These are phyloP conservation scores for Turnix velox DNA, from an alignment of 2,113 vertebrate genomes.

Conservation along the genomic window DNA sequence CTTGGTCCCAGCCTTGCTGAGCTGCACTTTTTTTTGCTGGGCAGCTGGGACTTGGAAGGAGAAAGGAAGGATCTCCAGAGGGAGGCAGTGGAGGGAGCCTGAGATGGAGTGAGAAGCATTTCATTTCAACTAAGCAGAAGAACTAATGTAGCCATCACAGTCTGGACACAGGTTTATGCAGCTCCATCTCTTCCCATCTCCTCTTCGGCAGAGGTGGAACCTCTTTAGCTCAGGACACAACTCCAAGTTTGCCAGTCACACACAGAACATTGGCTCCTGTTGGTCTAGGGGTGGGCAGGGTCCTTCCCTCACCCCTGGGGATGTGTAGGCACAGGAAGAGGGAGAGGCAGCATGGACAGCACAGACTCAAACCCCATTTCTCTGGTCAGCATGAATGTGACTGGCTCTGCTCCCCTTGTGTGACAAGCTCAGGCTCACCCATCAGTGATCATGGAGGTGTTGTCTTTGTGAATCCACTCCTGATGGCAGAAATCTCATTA, in stretches of 20 bases:
- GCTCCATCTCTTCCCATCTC: neutral
- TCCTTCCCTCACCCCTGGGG: neutral
- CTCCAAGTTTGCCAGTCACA: fast-evolving
- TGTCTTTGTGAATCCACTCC: neutral
- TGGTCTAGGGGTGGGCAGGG: neutral
- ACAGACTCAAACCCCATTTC: neutral
- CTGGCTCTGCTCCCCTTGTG: neutral
- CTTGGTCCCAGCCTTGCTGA: neutral
- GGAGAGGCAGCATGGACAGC: neutral
- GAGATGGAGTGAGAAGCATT: fast-evolving
- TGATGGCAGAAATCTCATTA: neutral
- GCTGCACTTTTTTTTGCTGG: neutral
- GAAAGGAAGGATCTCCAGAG: neutral
- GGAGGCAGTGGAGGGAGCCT: neutral
- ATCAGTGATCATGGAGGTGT: neutral
- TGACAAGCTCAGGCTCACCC: neutral
- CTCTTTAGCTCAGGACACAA: fast-evolving
- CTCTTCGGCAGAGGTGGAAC: neutral
- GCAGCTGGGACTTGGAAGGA: neutral
- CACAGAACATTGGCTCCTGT: fast-evolving
- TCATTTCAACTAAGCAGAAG: fast-evolving
- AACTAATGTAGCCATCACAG: neutral
- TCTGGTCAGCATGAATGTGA: neutral
- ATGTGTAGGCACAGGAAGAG: neutral
- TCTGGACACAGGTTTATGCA: neutral